Conservation (phyloP, 2,113 vertebrate species). For the Jacana jacana region DNA sequence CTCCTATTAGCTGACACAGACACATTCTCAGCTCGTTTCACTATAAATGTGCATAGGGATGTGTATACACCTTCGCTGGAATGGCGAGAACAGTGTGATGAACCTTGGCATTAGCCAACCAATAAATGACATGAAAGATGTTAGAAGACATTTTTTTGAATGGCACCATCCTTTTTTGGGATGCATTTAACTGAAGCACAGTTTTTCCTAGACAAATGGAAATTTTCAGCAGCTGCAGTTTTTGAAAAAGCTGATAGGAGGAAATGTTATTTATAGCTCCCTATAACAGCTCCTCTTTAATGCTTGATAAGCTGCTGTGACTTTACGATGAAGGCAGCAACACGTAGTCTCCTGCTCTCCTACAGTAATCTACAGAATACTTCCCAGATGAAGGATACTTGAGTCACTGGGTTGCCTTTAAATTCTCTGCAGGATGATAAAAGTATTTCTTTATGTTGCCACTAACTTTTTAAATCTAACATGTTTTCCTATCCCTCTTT, state of each 20-base stretch:
- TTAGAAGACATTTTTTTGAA: background rate
- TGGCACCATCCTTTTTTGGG: background rate
- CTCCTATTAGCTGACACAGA: background rate
- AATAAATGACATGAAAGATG: background rate
- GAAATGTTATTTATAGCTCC: conserved; percentile 19
- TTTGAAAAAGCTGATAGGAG: background rate
- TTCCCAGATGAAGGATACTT: background rate
- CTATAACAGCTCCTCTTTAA: background rate
- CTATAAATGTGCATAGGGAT: background rate
- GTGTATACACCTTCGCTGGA: background rate
- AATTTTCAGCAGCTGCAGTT: conserved; percentile 19
- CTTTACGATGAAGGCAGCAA: background rate
- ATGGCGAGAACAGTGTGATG: background rate
- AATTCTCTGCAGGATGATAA: background rate
- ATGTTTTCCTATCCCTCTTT: background rate
- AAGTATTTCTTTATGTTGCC: background rate
- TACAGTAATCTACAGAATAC: background rate
- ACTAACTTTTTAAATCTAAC: background rate
- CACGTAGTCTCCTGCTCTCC: background rate
- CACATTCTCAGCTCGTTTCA: background rate
- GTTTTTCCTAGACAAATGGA: background rate
- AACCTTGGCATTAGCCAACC: background rate
- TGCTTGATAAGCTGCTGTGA: background rate
- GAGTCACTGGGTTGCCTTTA: background rate
- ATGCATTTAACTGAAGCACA: background rate